Base-by-base conservation (phyloP, 1,140 invertebrate genomes). In the Diabrotica undecimpunctata region DNA sequence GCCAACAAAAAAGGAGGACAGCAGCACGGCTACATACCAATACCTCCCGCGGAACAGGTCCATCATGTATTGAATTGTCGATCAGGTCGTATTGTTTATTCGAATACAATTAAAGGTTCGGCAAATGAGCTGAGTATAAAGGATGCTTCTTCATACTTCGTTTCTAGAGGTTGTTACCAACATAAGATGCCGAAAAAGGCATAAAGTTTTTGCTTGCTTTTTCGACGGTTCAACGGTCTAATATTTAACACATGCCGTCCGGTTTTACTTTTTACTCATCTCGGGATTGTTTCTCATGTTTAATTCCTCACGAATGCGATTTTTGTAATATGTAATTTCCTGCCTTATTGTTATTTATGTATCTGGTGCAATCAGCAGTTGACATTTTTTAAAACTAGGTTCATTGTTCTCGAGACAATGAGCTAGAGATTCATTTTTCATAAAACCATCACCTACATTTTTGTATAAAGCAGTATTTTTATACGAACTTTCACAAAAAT, bases 51-150 rank as follows among this genome's bases (percentile, higher is more conserved):
- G 39, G 67, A 62, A 70, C 68, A 63, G 63, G 62, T 67, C 64
- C 66, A 67, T 67, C 69, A 67, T 66, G 63, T 67, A 70, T 70
- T 67, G 69, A 70, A 70, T 70, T 70, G 69, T 70, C 69, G 66
- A 70, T 70, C 69, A 67, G 62, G 25, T 51, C 63, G 61, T 70
- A 67, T 70, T 70, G 64, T 70, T 70, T 67, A 70, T 70, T 70
- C 69, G 69, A 66, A 70, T 70, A 70, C 66, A 70, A 70, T 70
- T 70, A 67, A 65, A 66, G 66, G 67, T 70, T 67, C 69, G 69
- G 69, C 69, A 67, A 67, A 70, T 70, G 58, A 67, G 64, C 66
- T 39, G 41, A 55, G 57, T 65, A 70, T 66, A 70, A 70, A 70
- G 69, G 63, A 65, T 60, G 51, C 51, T 62, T 59, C 55, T 55